A percentile compares a stretch with the other conserved stretches of the same genome.
phyloP scores from a whole-genome alignment of 1,140 invertebrate species.

The Contarinia nasturtii region DNA sequence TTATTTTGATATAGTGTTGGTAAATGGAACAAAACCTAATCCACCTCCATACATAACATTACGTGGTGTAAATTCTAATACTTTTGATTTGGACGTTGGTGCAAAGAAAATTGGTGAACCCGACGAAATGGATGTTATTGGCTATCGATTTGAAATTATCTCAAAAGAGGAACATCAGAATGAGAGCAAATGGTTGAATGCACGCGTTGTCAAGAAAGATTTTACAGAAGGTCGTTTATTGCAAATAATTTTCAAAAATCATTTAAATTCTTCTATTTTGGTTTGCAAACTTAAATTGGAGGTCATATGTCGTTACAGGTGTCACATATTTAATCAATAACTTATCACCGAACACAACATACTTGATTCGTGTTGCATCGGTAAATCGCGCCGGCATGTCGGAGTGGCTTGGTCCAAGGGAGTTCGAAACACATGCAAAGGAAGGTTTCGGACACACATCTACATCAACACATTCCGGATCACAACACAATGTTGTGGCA shows the following conservation, averaged over 20 bases:
- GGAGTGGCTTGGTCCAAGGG: slow-evolving; percentile 17
- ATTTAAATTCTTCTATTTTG: background rate
- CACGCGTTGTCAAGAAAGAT: slow-evolving; percentile 16
- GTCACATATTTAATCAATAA: slow-evolving; percentile 21
- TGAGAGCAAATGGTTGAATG: slow-evolving; percentile 20
- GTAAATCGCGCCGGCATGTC: slow-evolving; percentile 21
- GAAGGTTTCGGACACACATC: slow-evolving; percentile 2
- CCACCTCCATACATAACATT: slow-evolving; percentile 21
- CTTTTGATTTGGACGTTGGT: slow-evolving; percentile 24
- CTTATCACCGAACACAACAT: slow-evolving; percentile 20
- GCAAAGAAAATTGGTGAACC: slow-evolving; percentile 8
- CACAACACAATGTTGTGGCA: too few relatives aligned
- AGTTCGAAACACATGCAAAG: slow-evolving; percentile 15
- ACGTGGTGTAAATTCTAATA: slow-evolving; percentile 21
- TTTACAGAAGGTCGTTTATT: slow-evolving; percentile 18
- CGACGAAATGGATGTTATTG: slow-evolving; percentile 18
- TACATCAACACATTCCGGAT: too few relatives aligned
- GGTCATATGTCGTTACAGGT: too few relatives aligned
- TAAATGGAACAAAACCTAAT: slow-evolving; percentile 28
- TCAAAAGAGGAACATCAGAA: slow-evolving; percentile 17
- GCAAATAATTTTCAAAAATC: background rate
- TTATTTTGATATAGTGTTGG: slow-evolving; percentile 25
- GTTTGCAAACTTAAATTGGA: background rate
- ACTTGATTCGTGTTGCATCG: slow-evolving; percentile 23
- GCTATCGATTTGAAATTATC: slow-evolving; percentile 21